Conservation (phyloP, 92 coral and sea anemone species). For the Umimayanthus chanpuru region DNA sequence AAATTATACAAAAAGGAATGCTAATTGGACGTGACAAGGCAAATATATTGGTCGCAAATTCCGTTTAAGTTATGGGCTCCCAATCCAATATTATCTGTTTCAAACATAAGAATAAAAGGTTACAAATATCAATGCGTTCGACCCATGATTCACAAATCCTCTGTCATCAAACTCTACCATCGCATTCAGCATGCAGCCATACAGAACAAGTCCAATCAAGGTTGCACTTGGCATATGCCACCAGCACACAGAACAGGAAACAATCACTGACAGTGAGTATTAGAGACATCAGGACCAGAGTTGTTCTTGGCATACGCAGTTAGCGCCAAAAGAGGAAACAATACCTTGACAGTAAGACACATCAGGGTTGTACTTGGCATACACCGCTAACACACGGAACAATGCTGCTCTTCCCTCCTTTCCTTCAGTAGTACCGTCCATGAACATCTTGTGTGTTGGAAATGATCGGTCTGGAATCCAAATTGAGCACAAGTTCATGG, state of each 20-base stretch:
- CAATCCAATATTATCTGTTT: too few species aligned
- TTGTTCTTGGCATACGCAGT: constrained; percentile 86
- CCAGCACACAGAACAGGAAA: constrained; percentile 26
- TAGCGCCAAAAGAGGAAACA: background rate
- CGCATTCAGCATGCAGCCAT: too few species aligned
- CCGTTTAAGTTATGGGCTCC: too few species aligned
- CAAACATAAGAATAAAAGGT: too few species aligned
- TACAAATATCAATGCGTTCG: too few species aligned
- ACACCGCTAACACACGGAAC: constrained; percentile 92
- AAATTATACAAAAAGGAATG: too few species aligned
- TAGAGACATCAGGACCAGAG: constrained; percentile 82
- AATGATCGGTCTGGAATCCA: constrained; percentile 76
- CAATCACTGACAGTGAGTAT: constrained; percentile 89
- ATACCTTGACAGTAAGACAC: constrained; percentile 96
- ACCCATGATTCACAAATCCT: too few species aligned
- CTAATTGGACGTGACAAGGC: too few species aligned
- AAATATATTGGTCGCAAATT: too few species aligned
- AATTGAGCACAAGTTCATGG: background rate
- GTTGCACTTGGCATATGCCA: constrained; percentile 81
- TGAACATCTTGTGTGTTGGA: constrained; percentile 89
- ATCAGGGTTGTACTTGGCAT: constrained; percentile 84
- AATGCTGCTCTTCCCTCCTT: constrained; percentile 91
- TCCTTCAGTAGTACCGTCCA: constrained; percentile 80
- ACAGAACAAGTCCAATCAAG: constrained; percentile 56
- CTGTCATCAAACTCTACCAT: too few species aligned